A percentile compares a stretch with the other conserved stretches of the same genome.
phyloP scores from a whole-genome alignment of 2,888 invertebrate species.

The Harmothoe impar region DNA sequence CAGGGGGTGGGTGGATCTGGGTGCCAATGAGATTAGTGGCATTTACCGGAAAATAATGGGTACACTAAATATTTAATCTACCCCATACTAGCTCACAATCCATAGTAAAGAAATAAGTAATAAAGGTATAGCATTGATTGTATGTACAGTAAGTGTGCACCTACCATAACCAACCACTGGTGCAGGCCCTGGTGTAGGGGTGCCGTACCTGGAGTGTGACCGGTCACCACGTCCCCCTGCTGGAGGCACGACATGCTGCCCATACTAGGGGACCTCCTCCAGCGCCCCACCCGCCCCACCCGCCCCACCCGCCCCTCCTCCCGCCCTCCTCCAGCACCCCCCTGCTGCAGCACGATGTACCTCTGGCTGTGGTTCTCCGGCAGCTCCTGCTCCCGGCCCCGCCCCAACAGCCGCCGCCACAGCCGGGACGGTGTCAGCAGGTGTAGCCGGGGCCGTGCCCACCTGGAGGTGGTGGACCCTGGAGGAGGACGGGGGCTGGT shows the following conservation, averaged over 20 bases:
- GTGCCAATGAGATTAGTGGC: too few relatives aligned
- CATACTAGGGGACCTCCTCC: neutral
- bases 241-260: neutral
- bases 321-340: neutral
- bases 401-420: neutral
- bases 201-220: neutral
- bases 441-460: neutral
- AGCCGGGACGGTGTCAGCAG: neutral
- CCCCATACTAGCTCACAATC: too few relatives aligned
- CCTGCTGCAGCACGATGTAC: neutral
- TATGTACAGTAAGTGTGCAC: too few relatives aligned
- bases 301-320: neutral
- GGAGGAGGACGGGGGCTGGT: neutral
- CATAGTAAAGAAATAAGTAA: too few relatives aligned
- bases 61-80: too few relatives aligned
- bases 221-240: slow-evolving; percentile 8
- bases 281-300: neutral
- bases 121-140: too few relatives aligned
- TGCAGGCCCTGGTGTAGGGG: slow-evolving; percentile 5
- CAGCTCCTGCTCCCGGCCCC: neutral
- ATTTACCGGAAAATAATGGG: too few relatives aligned
- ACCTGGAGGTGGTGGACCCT: neutral
- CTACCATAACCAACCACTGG: slow-evolving; percentile 44
- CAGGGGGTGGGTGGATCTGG: too few relatives aligned
- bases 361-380: slow-evolving; percentile 52